A percentile compares a stretch with the other conserved stretches of the same genome.
Evolutionary conservation across 1,140 invertebrate genomes (phyloP).

Genomic region (Solenopsis fugax): DNA sequence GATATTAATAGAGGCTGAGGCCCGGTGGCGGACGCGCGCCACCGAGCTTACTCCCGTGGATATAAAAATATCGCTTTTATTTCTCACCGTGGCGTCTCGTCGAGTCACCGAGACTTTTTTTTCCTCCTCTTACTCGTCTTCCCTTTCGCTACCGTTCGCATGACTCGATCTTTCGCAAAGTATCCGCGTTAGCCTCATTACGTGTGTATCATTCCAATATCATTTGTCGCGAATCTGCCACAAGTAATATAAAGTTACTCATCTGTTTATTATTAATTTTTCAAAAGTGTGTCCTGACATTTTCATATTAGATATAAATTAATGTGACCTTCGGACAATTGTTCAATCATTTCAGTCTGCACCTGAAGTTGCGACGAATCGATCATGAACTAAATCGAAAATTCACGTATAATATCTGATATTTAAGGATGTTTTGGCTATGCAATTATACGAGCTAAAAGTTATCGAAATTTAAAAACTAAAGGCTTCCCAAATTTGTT

Average conservation of each 20-base stretch:
- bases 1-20: constrained; percentile 86
- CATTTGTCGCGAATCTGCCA: background rate
- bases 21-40: constrained; percentile 78
- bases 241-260: background rate
- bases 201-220: background rate
- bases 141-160: constrained; percentile 3
- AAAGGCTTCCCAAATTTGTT: too few species aligned
- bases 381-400: background rate
- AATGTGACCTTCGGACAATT: background rate
- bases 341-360: background rate
- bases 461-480: too few species aligned
- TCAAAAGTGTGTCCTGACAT: background rate
- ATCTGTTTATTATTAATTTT: background rate
- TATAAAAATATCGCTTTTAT: constrained; percentile 86
- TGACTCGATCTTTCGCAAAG: constrained; percentile 28
- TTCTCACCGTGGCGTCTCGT: constrained; percentile 70
- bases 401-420: background rate
- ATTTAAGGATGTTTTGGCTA: too few species aligned
- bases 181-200: constrained; percentile 36
- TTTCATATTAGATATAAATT: background rate
- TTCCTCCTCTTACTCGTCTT: background rate
- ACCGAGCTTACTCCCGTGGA: constrained; percentile 81
- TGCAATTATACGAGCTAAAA: too few species aligned
- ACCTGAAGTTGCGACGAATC: background rate
- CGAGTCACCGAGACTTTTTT: constrained; percentile 54